Conservation (phyloP, 2,797 vertebrate species). For the Urocyon cinereoargenteus region DNA sequence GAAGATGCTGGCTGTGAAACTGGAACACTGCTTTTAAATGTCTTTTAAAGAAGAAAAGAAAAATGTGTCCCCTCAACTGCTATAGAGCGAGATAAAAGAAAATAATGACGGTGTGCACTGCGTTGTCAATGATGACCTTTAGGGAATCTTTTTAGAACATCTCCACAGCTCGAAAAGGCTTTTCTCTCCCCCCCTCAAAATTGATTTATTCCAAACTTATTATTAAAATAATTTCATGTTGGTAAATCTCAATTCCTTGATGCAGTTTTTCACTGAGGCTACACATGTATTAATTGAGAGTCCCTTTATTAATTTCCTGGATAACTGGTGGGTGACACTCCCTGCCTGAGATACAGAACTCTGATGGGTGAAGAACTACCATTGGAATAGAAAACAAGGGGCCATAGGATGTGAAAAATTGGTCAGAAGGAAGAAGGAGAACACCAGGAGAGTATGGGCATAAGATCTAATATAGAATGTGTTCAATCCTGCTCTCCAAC, state of each 20-base stretch:
- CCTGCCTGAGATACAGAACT: background rate
- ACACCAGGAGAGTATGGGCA: background rate
- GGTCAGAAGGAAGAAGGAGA: background rate
- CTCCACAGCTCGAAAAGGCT: constrained; percentile 38
- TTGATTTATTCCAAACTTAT: background rate
- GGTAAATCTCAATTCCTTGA: constrained; percentile 3
- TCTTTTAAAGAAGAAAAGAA: constrained; percentile 66
- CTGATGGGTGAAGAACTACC: background rate
- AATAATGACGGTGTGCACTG: background rate
- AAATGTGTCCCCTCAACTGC: constrained; percentile 37
- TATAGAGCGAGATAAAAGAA: constrained; percentile 44
- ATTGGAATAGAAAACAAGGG: background rate
- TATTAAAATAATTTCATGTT: constrained; percentile 19
- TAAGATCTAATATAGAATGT: background rate
- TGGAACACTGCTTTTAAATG: constrained; percentile 56
- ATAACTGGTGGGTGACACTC: background rate
- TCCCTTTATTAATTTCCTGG: background rate
- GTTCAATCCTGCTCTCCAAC: background rate
- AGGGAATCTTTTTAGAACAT: constrained; percentile 53
- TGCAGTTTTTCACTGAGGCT: background rate
- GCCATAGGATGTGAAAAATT: background rate
- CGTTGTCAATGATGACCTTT: constrained; percentile 19
- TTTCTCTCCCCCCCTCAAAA: background rate
- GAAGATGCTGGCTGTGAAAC: constrained; percentile 26
- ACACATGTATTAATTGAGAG: background rate